Evolutionary conservation across 2,113 vertebrate genomes (phyloP), one percentile per base, ranked within the genome.

Genomic region (Antidorcas marsupialis): DNA sequence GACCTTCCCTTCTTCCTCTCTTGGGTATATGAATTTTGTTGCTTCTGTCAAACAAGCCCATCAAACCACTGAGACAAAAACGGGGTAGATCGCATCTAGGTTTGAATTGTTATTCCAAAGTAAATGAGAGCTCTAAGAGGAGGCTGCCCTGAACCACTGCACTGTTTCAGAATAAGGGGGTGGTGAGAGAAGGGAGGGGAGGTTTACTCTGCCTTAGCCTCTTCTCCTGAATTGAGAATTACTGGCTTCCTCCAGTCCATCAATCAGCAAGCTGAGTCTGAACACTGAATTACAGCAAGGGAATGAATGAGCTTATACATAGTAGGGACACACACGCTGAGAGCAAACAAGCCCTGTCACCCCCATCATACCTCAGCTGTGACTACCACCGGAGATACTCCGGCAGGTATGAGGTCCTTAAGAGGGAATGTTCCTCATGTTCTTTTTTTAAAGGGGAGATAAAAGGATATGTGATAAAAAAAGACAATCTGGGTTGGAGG

Each of bases 201-300:
- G 45, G 57, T 87, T 84, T 97, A 50, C 60, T 83, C 53, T 84
- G 16, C n/a, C 13, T 57, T 17, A 76, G 87, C 10, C 43, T 53
- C 85, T 78, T 81, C 74, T 76, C 78, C 85, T 95, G 74, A 96
- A 96, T 45, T 39, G 64, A 91, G 84, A 92, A 98, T 92, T 67
- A 62, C 76, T 88, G 85, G 94, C 81, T 97, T 74, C 79, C 78
- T 87, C 36, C 16, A 78, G 53, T 27, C 16, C 47, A n/a, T 53
- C 71, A 57, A 3, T 53, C 89, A 59, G 74, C 79, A 92, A 85
- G 60, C 33, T 0, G 17, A 53, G 52, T n/a, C 64, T 53, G 62
- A 84, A 81, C 27, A 53, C 11, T 97, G 89, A 91, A 95, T 84
- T 74, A 83, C 1, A 86, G 91, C 53, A 28, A 55, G 81, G 67